Base-by-base conservation (phyloP, 2,888 invertebrate species). In the Amaurobius ferox region DNA sequence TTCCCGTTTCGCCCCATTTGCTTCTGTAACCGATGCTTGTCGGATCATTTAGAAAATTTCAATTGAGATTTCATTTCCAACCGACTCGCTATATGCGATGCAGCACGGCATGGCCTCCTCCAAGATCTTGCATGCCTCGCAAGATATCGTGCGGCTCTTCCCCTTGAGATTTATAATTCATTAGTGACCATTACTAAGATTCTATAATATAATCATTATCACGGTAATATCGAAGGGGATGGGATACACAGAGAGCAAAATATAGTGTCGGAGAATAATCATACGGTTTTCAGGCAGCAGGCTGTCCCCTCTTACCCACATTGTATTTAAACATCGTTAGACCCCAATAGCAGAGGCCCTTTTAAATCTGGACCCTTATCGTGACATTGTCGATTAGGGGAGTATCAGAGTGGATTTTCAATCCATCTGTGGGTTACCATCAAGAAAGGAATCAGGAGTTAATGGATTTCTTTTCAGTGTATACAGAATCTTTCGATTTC, bases 321-420 rank as follows among this genome's bases (percentile, higher is more conserved):
- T 72, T 85, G 78, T 85, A 85, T 85, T 85, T 85, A 78, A 55
- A 55, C 76, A 77, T 85, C 83, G 72, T 85, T 85, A 85, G 66
- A 44, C 70, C 70, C 64, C 79, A 26, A 35, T 66, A 29, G 29
- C 35, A n/a, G 55, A 48, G 80, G 79, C 71, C 29, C 68, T 48
- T 40, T 30, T 67, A 16, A 16, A 39, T 44, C 55, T 48, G 32
- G 19, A 7, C 39, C 39, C 61, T 68, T 83, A 66, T 71, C 83
- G 83, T 85, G 83, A 85, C 77, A 77, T 39, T 30, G 71, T 71
- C 83, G 77, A 85, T 85, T 85, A 85, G 61, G 77, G 72, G 77
- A 64, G 72, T 64, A 40, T 32, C 55, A 11, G 55, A 72, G 35
- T n/a, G 72, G 28, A 39, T 35, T 61, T 35, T 16, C 26, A 64